Evolutionary conservation across 2,113 vertebrate genomes (phyloP).

Genomic region (Prunella fulvescens): DNA sequence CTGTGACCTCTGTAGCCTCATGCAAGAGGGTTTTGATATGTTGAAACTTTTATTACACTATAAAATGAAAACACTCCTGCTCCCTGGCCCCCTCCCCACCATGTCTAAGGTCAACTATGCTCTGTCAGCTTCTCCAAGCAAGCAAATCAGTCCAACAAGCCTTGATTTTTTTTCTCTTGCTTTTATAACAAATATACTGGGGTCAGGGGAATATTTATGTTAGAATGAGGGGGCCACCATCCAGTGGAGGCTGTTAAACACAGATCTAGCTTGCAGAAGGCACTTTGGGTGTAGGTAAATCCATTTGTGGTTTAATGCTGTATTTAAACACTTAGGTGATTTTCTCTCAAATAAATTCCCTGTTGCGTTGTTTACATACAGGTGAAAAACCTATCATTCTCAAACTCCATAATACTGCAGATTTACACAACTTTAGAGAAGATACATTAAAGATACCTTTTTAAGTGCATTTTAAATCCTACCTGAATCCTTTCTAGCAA

Average conservation of each 20-base stretch:
- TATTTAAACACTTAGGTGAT: background rate
- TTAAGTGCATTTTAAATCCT: background rate
- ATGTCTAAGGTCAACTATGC: background rate
- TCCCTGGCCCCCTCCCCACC: background rate
- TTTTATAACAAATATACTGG: conserved; percentile 3
- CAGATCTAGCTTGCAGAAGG: background rate
- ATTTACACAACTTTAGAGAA: background rate
- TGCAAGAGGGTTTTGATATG: background rate
- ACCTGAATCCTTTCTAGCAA: background rate
- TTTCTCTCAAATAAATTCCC: background rate
- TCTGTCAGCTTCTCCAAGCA: conserved; percentile 35
- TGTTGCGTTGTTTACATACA: background rate
- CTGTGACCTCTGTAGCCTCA: background rate
- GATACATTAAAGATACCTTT: background rate
- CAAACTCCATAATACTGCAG: background rate
- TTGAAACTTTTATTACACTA: conserved; percentile 42
- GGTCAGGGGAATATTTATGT: background rate
- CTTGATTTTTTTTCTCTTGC: conserved; percentile 26
- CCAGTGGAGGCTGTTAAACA: background rate
- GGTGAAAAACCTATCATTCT: background rate
- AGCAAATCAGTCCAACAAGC: background rate
- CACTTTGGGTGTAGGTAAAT: background rate
- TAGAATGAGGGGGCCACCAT: background rate
- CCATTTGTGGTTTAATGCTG: background rate
- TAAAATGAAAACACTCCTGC: background rate